Conservation (phyloP, 2,797 vertebrate species). For the Semaprochilodus insignis region DNA sequence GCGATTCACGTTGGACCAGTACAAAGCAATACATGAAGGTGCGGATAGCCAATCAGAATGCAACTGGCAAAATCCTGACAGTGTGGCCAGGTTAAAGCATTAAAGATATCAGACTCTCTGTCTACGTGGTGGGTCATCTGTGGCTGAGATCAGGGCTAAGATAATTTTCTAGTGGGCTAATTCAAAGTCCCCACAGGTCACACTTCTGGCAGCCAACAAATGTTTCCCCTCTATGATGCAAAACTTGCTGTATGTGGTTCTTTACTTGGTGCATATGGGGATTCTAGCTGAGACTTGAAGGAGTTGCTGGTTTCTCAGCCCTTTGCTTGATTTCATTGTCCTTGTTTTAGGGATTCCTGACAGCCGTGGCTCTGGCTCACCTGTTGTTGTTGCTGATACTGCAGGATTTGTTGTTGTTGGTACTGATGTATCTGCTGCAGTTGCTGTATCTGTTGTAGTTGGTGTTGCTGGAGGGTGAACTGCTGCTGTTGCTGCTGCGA, state of each 20-base stretch:
- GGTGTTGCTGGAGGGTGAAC: conserved; percentile 79
- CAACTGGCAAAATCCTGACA: too few relatives aligned
- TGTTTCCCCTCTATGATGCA: too few relatives aligned
- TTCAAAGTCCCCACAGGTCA: too few relatives aligned
- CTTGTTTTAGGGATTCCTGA: conserved; percentile 7
- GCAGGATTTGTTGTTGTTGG: conserved; percentile 85
- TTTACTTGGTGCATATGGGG: not conserved
- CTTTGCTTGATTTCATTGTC: not conserved
- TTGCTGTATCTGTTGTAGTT: conserved; percentile 86
- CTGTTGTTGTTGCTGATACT: conserved; percentile 83
- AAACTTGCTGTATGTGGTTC: not conserved
- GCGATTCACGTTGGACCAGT: too few relatives aligned
- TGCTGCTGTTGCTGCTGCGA: conserved; percentile 87
- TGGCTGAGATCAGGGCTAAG: too few relatives aligned
- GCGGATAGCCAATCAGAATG: too few relatives aligned
- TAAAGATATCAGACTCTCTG: too few relatives aligned
- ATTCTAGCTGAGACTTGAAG: not conserved
- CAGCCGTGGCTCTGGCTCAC: conserved; percentile 57
- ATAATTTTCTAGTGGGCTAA: too few relatives aligned
- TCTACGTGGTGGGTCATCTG: too few relatives aligned
- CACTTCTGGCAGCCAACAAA: too few relatives aligned
- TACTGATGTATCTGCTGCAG: conserved; percentile 87
- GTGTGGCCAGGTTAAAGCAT: too few relatives aligned
- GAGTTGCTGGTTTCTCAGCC: conserved; percentile 1
- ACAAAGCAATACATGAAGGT: too few relatives aligned